Percentiles rank a stretch among this genome's conserved stretches.
These are phyloP conservation scores for Venturia canescens DNA, from an alignment of 1,140 invertebrate species.

Conservation along the genomic window DNA sequence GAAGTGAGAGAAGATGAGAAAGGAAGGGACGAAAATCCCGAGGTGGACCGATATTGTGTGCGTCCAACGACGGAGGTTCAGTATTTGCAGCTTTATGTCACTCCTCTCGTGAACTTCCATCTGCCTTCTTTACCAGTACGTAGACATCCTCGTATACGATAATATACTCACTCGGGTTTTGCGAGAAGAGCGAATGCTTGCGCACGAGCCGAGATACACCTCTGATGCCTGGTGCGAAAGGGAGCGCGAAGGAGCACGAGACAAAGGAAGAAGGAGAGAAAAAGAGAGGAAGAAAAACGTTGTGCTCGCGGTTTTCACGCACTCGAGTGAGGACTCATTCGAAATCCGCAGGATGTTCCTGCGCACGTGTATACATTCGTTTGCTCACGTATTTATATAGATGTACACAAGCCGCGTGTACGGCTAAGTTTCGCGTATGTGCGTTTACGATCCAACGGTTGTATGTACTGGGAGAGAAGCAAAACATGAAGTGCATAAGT, in stretches of 20 bases:
- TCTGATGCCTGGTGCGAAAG: neutral
- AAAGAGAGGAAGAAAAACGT: neutral
- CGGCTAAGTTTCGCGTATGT: conserved; percentile 26
- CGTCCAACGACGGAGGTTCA: neutral
- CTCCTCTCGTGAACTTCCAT: conserved; percentile 23
- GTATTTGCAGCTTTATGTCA: conserved; percentile 26
- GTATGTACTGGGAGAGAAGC: conserved; percentile 21
- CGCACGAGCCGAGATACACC: conserved; percentile 33
- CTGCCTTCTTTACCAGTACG: neutral
- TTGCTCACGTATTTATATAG: neutral
- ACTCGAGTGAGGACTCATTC: conserved; percentile 47
- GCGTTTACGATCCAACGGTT: conserved; percentile 37
- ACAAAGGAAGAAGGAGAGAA: neutral
- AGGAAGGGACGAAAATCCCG: neutral
- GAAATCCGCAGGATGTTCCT: conserved; percentile 23
- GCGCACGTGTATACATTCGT: conserved; percentile 8
- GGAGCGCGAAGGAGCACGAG: neutral
- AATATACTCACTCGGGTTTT: conserved; percentile 41
- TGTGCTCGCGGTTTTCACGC: conserved; percentile 34
- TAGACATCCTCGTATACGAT: conserved; percentile 31
- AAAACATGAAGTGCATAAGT: conserved; percentile 60
- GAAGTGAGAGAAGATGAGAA: neutral
- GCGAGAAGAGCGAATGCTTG: conserved; percentile 31
- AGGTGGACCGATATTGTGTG: conserved; percentile 35
- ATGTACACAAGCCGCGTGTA: neutral